Evolutionary conservation across 1,140 invertebrate genomes (phyloP).

Genomic region (Eubasilissa regina): DNA sequence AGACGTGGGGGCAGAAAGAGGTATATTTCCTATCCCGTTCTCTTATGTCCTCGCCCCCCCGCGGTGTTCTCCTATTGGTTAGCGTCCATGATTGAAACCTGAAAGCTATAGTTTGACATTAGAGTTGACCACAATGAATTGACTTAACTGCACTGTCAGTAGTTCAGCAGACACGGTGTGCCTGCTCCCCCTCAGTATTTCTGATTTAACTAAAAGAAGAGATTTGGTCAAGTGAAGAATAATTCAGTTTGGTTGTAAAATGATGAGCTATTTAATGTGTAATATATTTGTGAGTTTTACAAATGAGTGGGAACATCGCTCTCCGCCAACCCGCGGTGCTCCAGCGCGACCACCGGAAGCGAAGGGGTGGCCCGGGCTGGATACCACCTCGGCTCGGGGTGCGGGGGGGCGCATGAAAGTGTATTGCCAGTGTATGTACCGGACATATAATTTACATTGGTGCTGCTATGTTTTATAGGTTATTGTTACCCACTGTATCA

Average conservation of each 20-base stretch:
- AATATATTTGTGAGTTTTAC: no score
- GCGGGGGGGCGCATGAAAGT: conserved; percentile 7
- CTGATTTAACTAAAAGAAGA: no score
- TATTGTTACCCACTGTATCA: conserved; percentile 59
- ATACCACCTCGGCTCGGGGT: no score
- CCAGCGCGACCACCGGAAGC: not conserved
- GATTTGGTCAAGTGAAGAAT: no score
- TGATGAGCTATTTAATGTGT: not conserved
- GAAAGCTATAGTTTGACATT: not conserved
- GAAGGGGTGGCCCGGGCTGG: not conserved
- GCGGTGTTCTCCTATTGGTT: conserved; percentile 9
- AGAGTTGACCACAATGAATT: no score
- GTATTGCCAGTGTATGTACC: conserved; percentile 10
- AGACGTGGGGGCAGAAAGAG: conserved; percentile 75
- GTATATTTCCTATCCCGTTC: not conserved
- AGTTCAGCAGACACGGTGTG: no score
- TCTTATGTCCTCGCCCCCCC: not conserved
- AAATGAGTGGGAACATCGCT: not conserved
- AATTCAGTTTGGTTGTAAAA: no score
- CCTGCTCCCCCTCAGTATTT: no score
- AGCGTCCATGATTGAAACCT: conserved; percentile 2
- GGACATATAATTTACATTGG: conserved; percentile 53
- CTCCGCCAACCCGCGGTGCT: not conserved
- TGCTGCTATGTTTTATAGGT: conserved; percentile 61
- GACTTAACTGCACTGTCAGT: no score